Evolutionary conservation across 2,113 vertebrate genomes (phyloP).

Genomic region (Plecturocebus donacophilus): DNA sequence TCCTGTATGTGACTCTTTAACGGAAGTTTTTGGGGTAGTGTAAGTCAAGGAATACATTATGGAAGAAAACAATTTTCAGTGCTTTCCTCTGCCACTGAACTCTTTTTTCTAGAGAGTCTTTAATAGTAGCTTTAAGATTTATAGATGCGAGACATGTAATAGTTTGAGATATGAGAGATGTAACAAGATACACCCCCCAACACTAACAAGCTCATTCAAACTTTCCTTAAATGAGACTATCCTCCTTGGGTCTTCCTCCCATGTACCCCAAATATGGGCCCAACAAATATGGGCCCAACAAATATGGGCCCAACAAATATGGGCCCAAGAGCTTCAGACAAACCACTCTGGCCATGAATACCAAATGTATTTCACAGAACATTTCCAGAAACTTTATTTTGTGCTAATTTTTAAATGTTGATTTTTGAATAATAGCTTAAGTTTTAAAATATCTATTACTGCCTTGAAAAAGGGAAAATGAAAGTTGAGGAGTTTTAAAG

Average conservation of each 20-base stretch:
- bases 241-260: not conserved
- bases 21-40: not conserved
- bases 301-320: not conserved
- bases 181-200: not conserved
- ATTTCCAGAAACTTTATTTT: slow-evolving; percentile 16
- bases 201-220: not conserved
- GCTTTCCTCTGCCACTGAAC: not conserved
- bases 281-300: not conserved
- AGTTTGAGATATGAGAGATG: not conserved
- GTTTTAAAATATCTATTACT: not conserved
- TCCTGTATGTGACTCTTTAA: not conserved
- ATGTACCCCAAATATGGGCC: not conserved
- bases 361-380: not conserved
- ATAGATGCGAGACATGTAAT: not conserved
- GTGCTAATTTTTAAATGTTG: not conserved
- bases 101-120: not conserved
- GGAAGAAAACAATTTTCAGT: not conserved
- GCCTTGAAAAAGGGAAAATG: not conserved
- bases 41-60: not conserved
- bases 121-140: not conserved
- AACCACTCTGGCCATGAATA: not conserved
- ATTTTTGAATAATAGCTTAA: slow-evolving; percentile 18
- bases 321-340: not conserved
- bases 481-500: not conserved
- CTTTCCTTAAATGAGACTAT: not conserved